Percentiles rank a stretch among this genome's conserved stretches.
These are phyloP conservation scores for Holothuria scabra DNA, from an alignment of 53 echinoderm and acorn worm species.

Conservation along the genomic window DNA sequence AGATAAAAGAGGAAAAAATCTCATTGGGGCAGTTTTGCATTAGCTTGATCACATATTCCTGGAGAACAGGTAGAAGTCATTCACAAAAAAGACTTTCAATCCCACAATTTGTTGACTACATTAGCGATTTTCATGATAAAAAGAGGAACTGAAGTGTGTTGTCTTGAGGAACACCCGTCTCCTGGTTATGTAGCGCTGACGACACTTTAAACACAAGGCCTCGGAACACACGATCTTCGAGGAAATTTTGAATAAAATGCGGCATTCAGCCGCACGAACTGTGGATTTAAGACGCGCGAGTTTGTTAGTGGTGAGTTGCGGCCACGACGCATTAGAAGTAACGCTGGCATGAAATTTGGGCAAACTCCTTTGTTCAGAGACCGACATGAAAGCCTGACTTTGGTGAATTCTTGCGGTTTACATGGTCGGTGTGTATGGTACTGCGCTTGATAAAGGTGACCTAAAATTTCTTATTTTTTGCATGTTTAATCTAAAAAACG, in stretches of 20 bases:
- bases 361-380: too few species aligned
- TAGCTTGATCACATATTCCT: neutral
- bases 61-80: neutral
- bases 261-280: too few species aligned
- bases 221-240: neutral
- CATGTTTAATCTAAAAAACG: too few species aligned
- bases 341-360: too few species aligned
- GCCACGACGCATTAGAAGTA: too few species aligned
- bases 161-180: slow-evolving; percentile 29
- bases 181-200: slow-evolving; percentile 22
- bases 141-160: neutral
- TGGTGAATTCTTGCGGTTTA: too few species aligned
- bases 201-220: neutral
- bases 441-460: too few species aligned
- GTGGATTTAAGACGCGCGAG: too few species aligned
- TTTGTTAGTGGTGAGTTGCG: too few species aligned
- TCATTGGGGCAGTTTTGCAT: slow-evolving; percentile 37
- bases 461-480: too few species aligned
- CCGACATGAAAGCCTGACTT: too few species aligned
- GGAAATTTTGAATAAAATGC: neutral
- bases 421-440: too few species aligned
- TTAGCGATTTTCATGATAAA: neutral
- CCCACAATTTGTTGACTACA: neutral
- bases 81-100: neutral
- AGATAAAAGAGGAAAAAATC: slow-evolving; percentile 13